Base-by-base conservation (phyloP, 2,888 invertebrate genomes). In the Drosophila nigritarsus region DNA sequence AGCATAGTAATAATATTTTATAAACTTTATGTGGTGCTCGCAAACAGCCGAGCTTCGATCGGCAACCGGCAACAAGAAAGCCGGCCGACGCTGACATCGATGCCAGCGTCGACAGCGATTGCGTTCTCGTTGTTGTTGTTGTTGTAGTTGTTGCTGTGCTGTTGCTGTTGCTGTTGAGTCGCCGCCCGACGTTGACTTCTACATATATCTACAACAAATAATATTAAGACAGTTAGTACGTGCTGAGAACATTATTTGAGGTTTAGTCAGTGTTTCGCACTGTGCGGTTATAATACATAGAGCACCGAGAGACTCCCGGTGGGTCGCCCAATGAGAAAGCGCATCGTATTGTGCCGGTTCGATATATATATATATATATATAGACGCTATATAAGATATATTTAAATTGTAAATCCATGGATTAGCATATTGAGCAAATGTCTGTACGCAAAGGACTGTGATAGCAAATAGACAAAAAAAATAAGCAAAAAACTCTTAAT, bases 201-300 rank as follows among this genome's bases (percentile, higher is more conserved):
- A 90, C 90, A 87, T 87, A 90, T 87, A 87, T 87, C 90, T 90
- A 90, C 91, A 86, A 90, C 88, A 89, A 90, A 86, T 85, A 91
- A 87, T 90, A 90, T 87, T 89, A 91, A 90, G 91, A 89, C 91
- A 86, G 90, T 91, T 91, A 92, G 92, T 91, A 87, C 83, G 89
- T 85, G 91, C 84, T 85, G 91, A 91, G 92, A 91, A 91, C 85
- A 90, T 91, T 91, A 90, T 84, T 87, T 87, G 90, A 87, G 89
- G 85, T 91, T 90, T 92, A 92, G 91, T 91, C 91, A 87, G 84
- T 86, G 85, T 89, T 90, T 90, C 87, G 89, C 85, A 79, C 87
- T 91, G 86, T 83, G 75, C 84, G 87, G 86, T 89, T 89, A 86
- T 86, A 87, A 87, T 83, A 87, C 87, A 83, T 65, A 87, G 73